Evolutionary conservation across 2,113 vertebrate species (phyloP).

Genomic region (Myiozetetes cayanensis): DNA sequence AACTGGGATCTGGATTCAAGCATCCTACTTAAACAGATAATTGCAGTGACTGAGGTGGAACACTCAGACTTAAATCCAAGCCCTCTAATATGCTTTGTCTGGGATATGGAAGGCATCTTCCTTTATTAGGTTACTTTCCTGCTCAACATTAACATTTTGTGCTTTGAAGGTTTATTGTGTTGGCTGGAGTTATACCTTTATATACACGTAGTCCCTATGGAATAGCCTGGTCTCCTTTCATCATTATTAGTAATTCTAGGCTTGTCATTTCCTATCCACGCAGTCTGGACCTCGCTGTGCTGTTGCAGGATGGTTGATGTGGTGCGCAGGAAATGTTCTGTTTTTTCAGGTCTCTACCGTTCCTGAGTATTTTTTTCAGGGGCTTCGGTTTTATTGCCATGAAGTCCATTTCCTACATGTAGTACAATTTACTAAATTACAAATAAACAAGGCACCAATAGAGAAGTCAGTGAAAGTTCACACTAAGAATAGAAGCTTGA

Average conservation of each 20-base stretch:
- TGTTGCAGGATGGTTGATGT: not conserved
- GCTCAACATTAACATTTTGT: constrained; percentile 16
- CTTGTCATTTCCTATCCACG: constrained; percentile 38
- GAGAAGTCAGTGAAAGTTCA: constrained; percentile 75
- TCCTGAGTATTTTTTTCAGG: constrained; percentile 36
- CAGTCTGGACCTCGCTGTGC: not conserved
- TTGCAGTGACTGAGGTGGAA: constrained; percentile 32
- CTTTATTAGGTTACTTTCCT: constrained; percentile 64
- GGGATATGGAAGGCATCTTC: constrained; percentile 49
- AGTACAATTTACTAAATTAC: constrained; percentile 62
- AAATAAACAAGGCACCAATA: constrained; percentile 63
- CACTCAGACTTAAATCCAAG: constrained; percentile 32
- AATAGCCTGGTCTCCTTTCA: constrained; percentile 16
- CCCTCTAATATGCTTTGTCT: constrained; percentile 48
- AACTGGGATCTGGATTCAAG: not conserved
- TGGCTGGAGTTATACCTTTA: constrained; percentile 52
- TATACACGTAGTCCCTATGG: not conserved
- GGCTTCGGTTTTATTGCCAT: constrained; percentile 41
- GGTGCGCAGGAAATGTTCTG: constrained; percentile 61
- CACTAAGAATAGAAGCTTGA: constrained; percentile 76
- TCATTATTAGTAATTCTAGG: not conserved
- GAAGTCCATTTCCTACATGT: constrained; percentile 66
- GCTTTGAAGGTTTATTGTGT: constrained; percentile 60
- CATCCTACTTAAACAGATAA: constrained; percentile 20
- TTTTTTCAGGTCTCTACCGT: constrained; percentile 53